phyloP scores from a whole-genome alignment of 1,140 invertebrate genomes.

The Acyrthosiphon pisum region DNA sequence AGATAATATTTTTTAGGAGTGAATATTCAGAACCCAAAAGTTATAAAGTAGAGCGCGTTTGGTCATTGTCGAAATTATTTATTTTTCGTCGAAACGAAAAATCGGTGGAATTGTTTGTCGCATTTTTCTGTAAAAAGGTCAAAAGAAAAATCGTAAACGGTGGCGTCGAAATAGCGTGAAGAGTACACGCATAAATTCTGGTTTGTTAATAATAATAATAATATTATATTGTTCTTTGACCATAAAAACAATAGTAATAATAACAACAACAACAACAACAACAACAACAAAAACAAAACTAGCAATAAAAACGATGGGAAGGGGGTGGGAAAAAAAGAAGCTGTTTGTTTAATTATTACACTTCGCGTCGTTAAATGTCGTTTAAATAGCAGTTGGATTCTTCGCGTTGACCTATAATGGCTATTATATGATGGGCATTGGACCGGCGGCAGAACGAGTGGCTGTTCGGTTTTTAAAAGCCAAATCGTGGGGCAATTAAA shows the following conservation, averaged over 20 bases:
- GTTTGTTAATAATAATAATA: slow-evolving; percentile 12
- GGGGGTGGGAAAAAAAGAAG: background rate
- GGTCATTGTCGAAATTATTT: background rate
- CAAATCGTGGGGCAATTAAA: slow-evolving; percentile 29
- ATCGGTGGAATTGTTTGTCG: background rate
- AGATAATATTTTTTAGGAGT: background rate
- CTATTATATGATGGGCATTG: background rate
- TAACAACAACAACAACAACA: background rate
- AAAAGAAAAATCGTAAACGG: background rate
- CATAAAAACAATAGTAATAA: background rate
- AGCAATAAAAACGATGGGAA: background rate
- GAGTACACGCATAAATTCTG: background rate
- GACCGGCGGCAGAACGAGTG: background rate
- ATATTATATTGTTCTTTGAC: background rate
- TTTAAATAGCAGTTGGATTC: slow-evolving; percentile 32
- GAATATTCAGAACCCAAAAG: background rate
- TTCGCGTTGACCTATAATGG: slow-evolving; percentile 11
- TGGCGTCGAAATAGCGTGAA: background rate
- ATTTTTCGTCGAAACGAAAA: slow-evolving; percentile 1
- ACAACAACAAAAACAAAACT: background rate
- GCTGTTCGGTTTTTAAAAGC: slow-evolving; percentile 31
- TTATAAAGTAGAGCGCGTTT: background rate
- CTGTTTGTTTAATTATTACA: slow-evolving; percentile 29
- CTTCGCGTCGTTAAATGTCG: background rate
- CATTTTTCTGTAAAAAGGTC: background rate